Conservation (phyloP, 2,888 invertebrate species). For the Empis livida region DNA sequence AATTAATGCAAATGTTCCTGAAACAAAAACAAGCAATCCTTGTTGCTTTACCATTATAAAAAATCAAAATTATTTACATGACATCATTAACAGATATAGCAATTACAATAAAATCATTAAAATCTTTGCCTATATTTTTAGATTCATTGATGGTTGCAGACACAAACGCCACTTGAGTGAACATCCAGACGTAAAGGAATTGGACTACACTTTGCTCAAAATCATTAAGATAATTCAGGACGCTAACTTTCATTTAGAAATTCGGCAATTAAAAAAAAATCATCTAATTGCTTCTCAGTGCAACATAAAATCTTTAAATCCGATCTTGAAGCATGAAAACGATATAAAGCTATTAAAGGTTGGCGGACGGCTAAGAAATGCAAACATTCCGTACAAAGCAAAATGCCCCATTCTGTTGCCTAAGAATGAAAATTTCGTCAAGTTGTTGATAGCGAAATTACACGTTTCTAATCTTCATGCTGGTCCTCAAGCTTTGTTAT, state of each 20-base stretch:
- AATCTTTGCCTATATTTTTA: constrained; percentile 4
- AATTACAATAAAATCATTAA: constrained; percentile 1
- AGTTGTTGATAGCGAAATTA: not conserved
- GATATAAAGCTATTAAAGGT: not conserved
- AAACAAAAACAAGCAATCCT: not conserved
- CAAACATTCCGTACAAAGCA: not conserved
- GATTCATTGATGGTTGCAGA: constrained; percentile 1
- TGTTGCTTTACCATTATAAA: too few species aligned
- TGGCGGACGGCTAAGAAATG: not conserved
- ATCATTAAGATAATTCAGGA: not conserved
- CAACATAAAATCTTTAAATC: not conserved
- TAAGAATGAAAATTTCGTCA: not conserved
- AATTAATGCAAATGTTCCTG: not conserved
- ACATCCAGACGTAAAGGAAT: not conserved
- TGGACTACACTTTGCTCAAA: not conserved
- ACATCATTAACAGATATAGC: not conserved
- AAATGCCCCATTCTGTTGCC: not conserved
- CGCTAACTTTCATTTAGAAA: not conserved
- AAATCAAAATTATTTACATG: too few species aligned
- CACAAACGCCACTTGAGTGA: too few species aligned
- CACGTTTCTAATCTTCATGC: not conserved
- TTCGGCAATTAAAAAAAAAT: not conserved
- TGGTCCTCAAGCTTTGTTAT: not conserved
- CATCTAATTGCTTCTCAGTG: not conserved
- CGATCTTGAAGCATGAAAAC: not conserved